Conservation (phyloP, 2,888 invertebrate species). For the Hybos culiciformis region DNA sequence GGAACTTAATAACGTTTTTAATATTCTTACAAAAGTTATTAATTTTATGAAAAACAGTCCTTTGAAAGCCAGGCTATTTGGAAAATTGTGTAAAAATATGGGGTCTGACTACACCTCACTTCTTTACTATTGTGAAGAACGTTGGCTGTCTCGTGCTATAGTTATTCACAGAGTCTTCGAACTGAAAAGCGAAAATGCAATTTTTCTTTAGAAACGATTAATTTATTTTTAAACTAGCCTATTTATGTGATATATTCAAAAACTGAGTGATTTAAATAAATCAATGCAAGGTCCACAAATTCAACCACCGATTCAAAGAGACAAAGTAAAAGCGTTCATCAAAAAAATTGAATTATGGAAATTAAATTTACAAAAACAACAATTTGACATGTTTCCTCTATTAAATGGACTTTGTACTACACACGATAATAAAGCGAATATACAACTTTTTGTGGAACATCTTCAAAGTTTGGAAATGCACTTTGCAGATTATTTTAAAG, state of each 20-base stretch:
- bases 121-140: conserved; percentile 4
- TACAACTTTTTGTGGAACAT: conserved; percentile 7
- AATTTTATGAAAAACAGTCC: conserved; percentile 10
- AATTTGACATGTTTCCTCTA: too few species aligned
- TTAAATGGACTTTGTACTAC: conserved; percentile 4
- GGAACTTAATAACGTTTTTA: too few species aligned
- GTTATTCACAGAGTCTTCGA: too few species aligned
- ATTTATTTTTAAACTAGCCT: conserved; percentile 9
- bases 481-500: conserved; percentile 7
- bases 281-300: conserved; percentile 8
- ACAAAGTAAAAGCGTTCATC: conserved; percentile 8
- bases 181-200: too few species aligned
- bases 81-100: conserved; percentile 3
- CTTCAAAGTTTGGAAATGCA: conserved; percentile 6
- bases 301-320: conserved; percentile 9
- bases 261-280: conserved; percentile 8
- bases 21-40: conserved; percentile 7
- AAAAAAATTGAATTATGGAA: too few species aligned
- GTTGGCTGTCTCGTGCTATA: conserved; percentile 6
- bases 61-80: conserved; percentile 1
- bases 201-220: conserved; percentile 7
- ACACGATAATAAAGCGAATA: conserved; percentile 7
- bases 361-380: too few species aligned
- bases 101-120: background rate
- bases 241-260: conserved; percentile 9